Evolutionary conservation across 2,888 invertebrate species (phyloP), one percentile per base, ranked within the genome.

Genomic region (Leptarthrus brevirostris): DNA sequence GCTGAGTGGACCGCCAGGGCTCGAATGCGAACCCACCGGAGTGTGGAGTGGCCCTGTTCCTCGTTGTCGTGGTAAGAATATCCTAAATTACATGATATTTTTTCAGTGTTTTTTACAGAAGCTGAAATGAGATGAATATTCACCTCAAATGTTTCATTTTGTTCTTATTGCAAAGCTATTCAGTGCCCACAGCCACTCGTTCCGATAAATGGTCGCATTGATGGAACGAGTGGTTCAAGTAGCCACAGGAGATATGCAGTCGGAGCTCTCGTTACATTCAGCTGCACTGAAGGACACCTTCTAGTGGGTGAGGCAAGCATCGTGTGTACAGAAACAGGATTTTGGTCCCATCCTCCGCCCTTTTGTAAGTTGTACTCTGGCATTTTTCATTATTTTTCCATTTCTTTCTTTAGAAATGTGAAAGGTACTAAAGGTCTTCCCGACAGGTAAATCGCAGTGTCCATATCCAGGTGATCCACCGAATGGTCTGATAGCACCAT

Each of bases 341-440:
- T 91, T 81, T 95, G 95, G 95, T 94, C 94, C 1, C 93, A 94
- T 83, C 91, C 92, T 20, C 90, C 93, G 10, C 95, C 95, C 58
- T 91, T 92, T 82, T 95, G 95, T 89, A 84, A 85, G 85, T 85
- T 53, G 22, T 47, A 18, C 18, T 36, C n/a, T n/a, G n/a, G n/a
- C n/a, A n/a, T n/a, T 30, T 58, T 58, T 34, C 22, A n/a, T 34
- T 58, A n/a, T 58, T 58, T 30, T 36, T 34, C 8, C 14, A 6
- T 58, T 34, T 58, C 26, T 5, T 24, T 53, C 22, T 22, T 22
- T 14, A 54, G 54, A 56, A 56, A n/a, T 36, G 20, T n/a, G n/a
- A 61, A 61, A 40, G 36, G 8, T 47, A 12, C n/a, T 10, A 14
- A 10, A 14, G 4, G 6, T 12, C 16, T 12, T 69, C 12, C 70